Percentiles rank a stretch among this genome's conserved stretches.
Conservation (phyloP, 1,140 invertebrate genomes). For the Lepidurus arcticus region DNA sequence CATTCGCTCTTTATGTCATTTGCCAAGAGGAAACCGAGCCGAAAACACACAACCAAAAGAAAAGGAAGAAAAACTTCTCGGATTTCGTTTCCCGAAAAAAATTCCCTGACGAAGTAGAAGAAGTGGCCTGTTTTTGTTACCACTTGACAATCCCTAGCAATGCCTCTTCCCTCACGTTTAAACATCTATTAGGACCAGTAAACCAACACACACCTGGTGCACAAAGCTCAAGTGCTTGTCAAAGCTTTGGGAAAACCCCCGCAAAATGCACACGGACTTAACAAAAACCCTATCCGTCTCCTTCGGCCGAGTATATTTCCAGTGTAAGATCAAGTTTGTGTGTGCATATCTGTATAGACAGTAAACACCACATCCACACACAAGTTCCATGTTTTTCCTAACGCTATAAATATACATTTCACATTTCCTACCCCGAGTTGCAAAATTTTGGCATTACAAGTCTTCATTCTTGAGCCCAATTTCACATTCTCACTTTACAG, state of each 20-base stretch:
- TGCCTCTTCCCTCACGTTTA: conserved; percentile 9
- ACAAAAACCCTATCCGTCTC: neutral
- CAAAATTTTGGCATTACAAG: neutral
- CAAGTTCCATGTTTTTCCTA: too few species aligned
- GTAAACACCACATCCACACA: too few species aligned
- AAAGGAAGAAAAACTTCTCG: neutral
- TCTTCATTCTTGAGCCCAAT: neutral
- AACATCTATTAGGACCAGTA: conserved; percentile 11
- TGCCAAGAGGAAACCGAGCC: neutral
- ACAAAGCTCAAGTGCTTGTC: conserved; percentile 21
- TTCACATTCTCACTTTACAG: neutral
- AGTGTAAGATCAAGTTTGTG: too few species aligned
- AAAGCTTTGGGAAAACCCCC: neutral
- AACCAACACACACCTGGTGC: conserved; percentile 14
- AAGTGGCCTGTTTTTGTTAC: conserved; percentile 10
- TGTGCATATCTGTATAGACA: too few species aligned
- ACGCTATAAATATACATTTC: too few species aligned
- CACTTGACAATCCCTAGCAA: conserved; percentile 18
- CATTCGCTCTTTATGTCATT: neutral
- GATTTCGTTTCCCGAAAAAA: neutral
- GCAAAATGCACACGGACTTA: neutral
- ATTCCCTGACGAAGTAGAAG: neutral
- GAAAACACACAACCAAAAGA: neutral
- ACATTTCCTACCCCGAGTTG: too few species aligned
- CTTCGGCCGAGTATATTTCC: neutral